Base-by-base conservation (phyloP, 2,797 vertebrate species). In the Lophius americanus region DNA sequence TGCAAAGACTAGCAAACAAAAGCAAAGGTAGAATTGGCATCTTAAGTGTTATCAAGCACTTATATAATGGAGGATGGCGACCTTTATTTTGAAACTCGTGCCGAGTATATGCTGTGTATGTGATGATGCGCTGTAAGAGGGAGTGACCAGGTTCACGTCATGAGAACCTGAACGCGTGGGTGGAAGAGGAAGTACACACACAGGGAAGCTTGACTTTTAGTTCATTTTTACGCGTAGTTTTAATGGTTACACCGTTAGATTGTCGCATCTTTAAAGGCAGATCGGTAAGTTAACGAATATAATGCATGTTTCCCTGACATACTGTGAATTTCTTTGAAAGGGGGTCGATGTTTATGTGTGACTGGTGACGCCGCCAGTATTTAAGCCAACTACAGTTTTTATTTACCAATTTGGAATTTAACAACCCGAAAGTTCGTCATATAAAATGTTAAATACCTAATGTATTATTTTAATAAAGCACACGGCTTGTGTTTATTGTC, bases 111-210 rank as follows among this genome's bases (percentile, higher is more conserved):
- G 42, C 38, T n/a, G 0, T 3, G 38, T 57, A 8, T 49, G 57
- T 41, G 42, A 35, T n/a, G 3, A 36, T 1, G 3, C 11, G 12
- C 33, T 5, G 13, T 32, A 0, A 9, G 68, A 68, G 59, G 82
- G 84, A 42, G 88, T 67, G 72, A 57, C 58, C 71, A 6, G 12
- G 44, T 13, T 43, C 33, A 57, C 4, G 79, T 84, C 72, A 1
- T 2, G 2, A 68, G 55, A 76, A 74, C 1, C 35, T 0, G 23
- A 10, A 42, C 1, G 23, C 55, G 69, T 14, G n/a, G 64, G 38
- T 7, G 55, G 50, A 9, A 0, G 47, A 51, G 75, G 69, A 85
- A 81, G 9, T 50, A 77, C 73, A 57, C 11, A 35, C 9, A 1
- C 9, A 35, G 70, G 60, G 59, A 60, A 57, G 60, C 14, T 13